These are phyloP conservation scores for Aricia artaxerxes DNA, from an alignment of 2,888 invertebrate genomes.

Conservation along the genomic window DNA sequence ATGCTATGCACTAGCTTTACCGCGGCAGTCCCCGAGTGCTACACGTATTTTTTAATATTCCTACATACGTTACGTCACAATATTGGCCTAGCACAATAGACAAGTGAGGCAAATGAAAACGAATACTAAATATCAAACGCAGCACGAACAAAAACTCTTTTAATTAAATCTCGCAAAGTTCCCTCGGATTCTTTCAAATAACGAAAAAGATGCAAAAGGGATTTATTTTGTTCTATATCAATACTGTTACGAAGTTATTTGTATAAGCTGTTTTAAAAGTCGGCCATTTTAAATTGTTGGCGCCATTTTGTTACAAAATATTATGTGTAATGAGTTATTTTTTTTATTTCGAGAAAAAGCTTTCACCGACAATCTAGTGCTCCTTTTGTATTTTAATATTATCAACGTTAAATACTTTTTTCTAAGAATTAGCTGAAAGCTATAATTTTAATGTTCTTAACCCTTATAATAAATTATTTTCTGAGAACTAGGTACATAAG, in stretches of 20 bases:
- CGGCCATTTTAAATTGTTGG: neutral
- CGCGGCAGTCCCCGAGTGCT: no score
- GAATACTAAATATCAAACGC: slow-evolving; percentile 35
- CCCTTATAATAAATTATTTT: neutral
- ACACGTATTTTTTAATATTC: neutral
- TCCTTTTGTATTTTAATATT: neutral
- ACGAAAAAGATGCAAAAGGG: slow-evolving; percentile 38
- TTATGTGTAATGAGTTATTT: neutral
- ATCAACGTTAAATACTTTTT: neutral
- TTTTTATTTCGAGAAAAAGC: neutral
- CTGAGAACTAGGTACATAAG: neutral
- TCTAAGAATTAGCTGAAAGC: neutral
- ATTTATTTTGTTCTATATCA: slow-evolving; percentile 41
- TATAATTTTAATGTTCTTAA: neutral
- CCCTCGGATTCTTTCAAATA: slow-evolving; percentile 37
- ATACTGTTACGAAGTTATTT: slow-evolving; percentile 5
- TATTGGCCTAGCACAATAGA: neutral
- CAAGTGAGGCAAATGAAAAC: neutral
- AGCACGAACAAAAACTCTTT: slow-evolving; percentile 40
- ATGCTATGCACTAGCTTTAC: no score
- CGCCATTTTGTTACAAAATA: neutral
- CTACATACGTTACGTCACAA: neutral
- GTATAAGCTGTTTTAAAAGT: neutral
- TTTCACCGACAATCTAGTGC: neutral
- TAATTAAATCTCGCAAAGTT: slow-evolving; percentile 41